Percentiles rank a stretch among this genome's conserved stretches.
phyloP scores from a whole-genome alignment of 2,888 invertebrate genomes.

The Steinernema hermaphroditum region DNA sequence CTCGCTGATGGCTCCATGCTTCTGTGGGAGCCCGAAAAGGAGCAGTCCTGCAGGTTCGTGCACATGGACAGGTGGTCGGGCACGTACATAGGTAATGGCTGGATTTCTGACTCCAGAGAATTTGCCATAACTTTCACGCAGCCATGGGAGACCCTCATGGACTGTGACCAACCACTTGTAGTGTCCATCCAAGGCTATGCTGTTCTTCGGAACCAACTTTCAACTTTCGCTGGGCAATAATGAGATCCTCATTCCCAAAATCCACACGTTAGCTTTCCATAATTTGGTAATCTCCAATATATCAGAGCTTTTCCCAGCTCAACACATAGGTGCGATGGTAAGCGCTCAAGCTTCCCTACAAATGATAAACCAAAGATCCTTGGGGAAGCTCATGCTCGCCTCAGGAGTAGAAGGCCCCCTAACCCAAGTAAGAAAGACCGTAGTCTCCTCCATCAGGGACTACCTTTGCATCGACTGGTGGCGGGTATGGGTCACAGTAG shows the following conservation, averaged over 20 bases:
- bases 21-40: background rate
- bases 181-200: background rate
- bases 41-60: background rate
- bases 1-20: background rate
- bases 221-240: background rate
- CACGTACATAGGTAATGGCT: background rate
- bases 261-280: background rate
- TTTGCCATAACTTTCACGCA: background rate
- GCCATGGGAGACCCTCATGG: background rate
- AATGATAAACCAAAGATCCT: background rate
- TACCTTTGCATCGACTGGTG: background rate
- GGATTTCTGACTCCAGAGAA: background rate
- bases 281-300: background rate
- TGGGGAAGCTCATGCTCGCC: too few species aligned
- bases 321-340: background rate
- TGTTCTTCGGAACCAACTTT: background rate
- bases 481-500: background rate
- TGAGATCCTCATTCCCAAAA: background rate
- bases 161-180: background rate
- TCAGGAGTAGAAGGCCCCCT: background rate
- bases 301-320: background rate
- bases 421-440: background rate
- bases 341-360: background rate
- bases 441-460: background rate
- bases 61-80: background rate